These are phyloP conservation scores for Abscondita cerata DNA, from an alignment of 2,888 invertebrate species.

Conservation along the genomic window DNA sequence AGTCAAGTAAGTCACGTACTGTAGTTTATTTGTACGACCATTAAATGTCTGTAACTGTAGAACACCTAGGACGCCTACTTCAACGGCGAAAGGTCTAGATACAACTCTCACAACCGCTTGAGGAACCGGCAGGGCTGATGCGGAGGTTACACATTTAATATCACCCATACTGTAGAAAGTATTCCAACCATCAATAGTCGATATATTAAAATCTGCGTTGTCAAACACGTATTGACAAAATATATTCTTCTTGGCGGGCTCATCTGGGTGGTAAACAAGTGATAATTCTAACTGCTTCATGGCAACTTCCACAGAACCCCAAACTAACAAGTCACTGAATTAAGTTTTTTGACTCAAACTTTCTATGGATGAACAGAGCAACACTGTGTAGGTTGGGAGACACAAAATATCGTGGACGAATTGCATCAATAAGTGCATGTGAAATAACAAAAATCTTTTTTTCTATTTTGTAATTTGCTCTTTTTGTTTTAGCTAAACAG, in stretches of 20 bases:
- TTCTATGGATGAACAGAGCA: slow-evolving; percentile 2
- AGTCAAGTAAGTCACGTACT: neutral
- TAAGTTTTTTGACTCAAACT: slow-evolving; percentile 1
- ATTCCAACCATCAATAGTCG: neutral
- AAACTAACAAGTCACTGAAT: neutral
- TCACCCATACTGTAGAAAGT: no score
- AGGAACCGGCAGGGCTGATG: no score
- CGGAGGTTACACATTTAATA: no score
- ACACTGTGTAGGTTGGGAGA: neutral
- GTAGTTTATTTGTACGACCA: slow-evolving; percentile 4
- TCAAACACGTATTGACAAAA: neutral
- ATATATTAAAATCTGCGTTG: neutral
- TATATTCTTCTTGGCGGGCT: neutral
- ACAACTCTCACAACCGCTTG: no score
- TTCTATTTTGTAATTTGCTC: neutral
- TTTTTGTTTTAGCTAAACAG: neutral
- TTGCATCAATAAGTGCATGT: neutral
- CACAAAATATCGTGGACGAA: neutral
- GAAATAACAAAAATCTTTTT: neutral
- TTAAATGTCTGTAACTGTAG: no score
- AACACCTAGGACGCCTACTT: no score
- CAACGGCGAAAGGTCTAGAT: no score
- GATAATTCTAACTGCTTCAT: neutral
- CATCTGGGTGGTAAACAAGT: neutral
- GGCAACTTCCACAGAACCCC: neutral